phyloP scores from a whole-genome alignment of 1,140 invertebrate species.

The Drosophila subpulchrella region DNA sequence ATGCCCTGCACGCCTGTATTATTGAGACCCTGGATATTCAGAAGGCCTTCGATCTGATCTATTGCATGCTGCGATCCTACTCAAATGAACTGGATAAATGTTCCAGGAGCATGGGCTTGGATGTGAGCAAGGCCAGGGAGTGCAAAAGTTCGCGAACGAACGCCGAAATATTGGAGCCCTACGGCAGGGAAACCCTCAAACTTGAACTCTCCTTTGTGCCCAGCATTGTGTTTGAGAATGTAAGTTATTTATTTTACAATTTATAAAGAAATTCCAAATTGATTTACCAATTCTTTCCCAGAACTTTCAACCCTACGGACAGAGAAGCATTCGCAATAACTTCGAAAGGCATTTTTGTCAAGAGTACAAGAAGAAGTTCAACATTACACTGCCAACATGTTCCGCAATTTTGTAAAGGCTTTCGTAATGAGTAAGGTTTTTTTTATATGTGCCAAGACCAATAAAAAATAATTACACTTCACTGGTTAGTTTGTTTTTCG shows the following conservation, averaged over 20 bases:
- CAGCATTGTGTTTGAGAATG: constrained; percentile 72
- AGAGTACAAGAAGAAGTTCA: constrained; percentile 57
- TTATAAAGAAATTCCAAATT: neutral
- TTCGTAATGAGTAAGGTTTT: constrained; percentile 14
- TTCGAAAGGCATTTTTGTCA: constrained; percentile 64
- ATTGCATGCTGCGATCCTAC: constrained; percentile 70
- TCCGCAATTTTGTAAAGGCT: neutral
- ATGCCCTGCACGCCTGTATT: constrained; percentile 77
- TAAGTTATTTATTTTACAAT: constrained; percentile 22
- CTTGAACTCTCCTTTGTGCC: constrained; percentile 76
- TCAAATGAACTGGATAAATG: constrained; percentile 57
- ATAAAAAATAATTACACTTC: constrained; percentile 32
- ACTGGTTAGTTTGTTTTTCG: constrained; percentile 9
- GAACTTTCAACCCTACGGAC: constrained; percentile 64
- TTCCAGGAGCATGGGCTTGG: constrained; percentile 41
- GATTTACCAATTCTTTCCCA: constrained; percentile 7
- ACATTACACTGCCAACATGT: constrained; percentile 59
- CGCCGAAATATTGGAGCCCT: constrained; percentile 64
- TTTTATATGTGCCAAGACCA: constrained; percentile 30
- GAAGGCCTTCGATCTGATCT: constrained; percentile 63
- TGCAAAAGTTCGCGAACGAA: constrained; percentile 60
- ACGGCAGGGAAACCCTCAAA: constrained; percentile 62
- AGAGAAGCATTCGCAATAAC: constrained; percentile 72
- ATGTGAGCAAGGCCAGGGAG: constrained; percentile 54
- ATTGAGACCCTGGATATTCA: constrained; percentile 53